These are phyloP conservation scores for Petrolisthes manimaculis DNA, from an alignment of 2,888 invertebrate genomes.

Conservation along the genomic window DNA sequence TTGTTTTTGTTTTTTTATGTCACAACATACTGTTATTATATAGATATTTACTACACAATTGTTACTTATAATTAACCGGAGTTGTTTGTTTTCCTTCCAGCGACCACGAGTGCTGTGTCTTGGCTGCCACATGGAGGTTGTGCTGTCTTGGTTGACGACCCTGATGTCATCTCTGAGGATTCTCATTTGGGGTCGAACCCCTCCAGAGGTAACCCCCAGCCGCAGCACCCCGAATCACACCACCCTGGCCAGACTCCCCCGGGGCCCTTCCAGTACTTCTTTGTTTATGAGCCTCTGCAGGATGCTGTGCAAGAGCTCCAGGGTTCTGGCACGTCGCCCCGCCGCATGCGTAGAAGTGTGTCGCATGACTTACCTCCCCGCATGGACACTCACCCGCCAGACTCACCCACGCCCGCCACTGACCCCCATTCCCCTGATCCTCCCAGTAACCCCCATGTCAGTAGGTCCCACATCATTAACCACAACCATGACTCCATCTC, in stretches of 20 bases:
- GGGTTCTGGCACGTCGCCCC: constrained; percentile 23
- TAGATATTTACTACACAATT: too few species aligned
- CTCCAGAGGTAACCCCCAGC: constrained; percentile 62
- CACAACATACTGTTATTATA: too few species aligned
- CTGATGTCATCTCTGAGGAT: constrained; percentile 53
- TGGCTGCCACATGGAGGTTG: constrained; percentile 55
- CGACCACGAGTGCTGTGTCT: constrained; percentile 59
- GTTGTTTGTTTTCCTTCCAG: constrained; percentile 13
- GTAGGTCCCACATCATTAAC: background rate
- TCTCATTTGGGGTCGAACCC: constrained; percentile 53
- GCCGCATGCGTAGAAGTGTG: constrained; percentile 64
- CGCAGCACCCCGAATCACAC: constrained; percentile 7
- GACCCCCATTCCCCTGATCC: constrained; percentile 16
- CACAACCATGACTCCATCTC: too few species aligned
- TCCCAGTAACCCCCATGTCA: background rate
- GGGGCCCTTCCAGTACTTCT: constrained; percentile 19
- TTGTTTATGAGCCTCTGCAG: constrained; percentile 35
- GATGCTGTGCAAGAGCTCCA: constrained; percentile 27
- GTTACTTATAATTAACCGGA: too few species aligned
- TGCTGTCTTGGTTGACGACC: constrained; percentile 52
- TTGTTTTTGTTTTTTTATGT: too few species aligned
- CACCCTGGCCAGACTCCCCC: constrained; percentile 31
- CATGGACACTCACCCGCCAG: constrained; percentile 49
- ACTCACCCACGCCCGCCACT: constrained; percentile 32
- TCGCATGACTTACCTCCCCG: constrained; percentile 53